Evolutionary conservation across 2,888 invertebrate genomes (phyloP), one percentile per base, ranked within the genome.

Genomic region (Mactromeris polynyma): DNA sequence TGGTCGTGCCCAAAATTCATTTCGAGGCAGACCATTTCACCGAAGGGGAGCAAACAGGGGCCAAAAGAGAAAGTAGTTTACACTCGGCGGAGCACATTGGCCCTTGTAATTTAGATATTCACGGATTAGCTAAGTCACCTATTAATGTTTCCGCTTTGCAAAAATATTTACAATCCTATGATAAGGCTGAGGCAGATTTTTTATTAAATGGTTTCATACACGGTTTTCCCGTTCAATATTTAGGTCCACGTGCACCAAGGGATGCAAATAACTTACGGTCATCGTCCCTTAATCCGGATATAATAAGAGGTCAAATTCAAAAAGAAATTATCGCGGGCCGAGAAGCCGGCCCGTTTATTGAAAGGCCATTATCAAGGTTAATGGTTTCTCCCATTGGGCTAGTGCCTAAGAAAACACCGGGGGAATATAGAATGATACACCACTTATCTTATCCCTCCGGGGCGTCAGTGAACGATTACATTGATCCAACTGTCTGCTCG

Each of bases 381-480:
- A 81, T 83, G 33, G 85, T 88, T n/a, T 90, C 82, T n/a, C 77
- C 83, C 3, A 38, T 84, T 9, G 84, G 84, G 9, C n/a, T 84
- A 6, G 84, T 84, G 6, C 78, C 84, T 9, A 77, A 77, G 31
- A 84, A 84, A 26, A 33, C n/a, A 2, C 84, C 84, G 3, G 84
- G 84, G 11, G 84, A 84, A 78, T 78, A 51, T 31, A 83, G 40
- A 11, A 7, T 40, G 40, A 40, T 40, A 40, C 40, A 40, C 40
- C 40, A 40, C 40, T 11, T 40, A 7, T 40, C 40, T 17, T 84
- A 81, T 36, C 78, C 86, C 1, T 21, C 64, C 0, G 85, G 83
- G 21, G 31, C 36, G 21, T 89, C 83, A 11, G 83, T 89, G 21
- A 91, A 89, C 83, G 85, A 89, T 21, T 85, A 77, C n/a, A 90